Conservation (phyloP, 2,113 vertebrate genomes). For the Eudyptes chrysolophus region DNA sequence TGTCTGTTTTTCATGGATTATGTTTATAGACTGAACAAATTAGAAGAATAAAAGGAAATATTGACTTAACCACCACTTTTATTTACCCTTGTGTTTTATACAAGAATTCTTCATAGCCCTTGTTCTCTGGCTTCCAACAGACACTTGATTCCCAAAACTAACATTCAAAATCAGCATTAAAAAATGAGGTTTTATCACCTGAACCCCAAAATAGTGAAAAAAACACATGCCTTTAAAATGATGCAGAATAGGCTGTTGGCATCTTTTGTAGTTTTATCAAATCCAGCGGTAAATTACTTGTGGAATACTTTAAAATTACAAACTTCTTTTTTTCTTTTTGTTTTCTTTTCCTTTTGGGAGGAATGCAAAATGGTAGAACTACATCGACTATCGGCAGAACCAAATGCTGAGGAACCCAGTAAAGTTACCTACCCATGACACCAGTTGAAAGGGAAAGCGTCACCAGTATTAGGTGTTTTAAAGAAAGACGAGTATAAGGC, state of each 20-base stretch:
- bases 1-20: not conserved
- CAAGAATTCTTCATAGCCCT: not conserved
- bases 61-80: not conserved
- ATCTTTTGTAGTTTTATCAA: not conserved
- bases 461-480: not conserved
- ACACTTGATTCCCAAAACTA: not conserved
- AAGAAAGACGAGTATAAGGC: not conserved
- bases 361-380: not conserved
- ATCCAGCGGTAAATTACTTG: not conserved
- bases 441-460: not conserved
- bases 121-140: not conserved
- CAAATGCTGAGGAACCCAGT: not conserved
- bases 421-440: not conserved
- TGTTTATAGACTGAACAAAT: not conserved
- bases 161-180: not conserved
- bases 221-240: not conserved
- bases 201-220: not conserved
- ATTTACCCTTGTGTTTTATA: not conserved
- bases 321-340: not conserved
- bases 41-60: slow-evolving; percentile 11
- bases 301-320: not conserved
- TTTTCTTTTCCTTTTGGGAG: not conserved
- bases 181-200: not conserved
- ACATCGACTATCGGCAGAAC: not conserved
- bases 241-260: not conserved